Conservation (phyloP, 2,888 invertebrate genomes). For the Nomada fucata region DNA sequence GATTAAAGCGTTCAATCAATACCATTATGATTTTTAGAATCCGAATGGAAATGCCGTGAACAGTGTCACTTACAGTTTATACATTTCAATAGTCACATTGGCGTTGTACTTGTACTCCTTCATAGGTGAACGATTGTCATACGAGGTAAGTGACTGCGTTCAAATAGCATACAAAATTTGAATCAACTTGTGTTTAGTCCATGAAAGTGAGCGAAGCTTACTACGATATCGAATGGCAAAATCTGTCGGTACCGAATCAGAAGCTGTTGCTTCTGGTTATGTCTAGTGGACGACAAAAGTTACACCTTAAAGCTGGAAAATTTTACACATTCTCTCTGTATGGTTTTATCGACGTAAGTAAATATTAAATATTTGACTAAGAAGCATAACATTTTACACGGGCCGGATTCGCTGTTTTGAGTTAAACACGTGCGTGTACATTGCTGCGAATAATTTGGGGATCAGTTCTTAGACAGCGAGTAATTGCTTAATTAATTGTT, state of each 20-base stretch:
- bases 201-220: conserved; percentile 85
- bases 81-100: conserved; percentile 41
- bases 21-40: neutral
- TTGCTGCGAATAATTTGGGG: too few species aligned
- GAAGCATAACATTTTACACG: too few species aligned
- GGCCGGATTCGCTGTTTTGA: too few species aligned
- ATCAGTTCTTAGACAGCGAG: neutral
- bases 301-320: conserved; percentile 86
- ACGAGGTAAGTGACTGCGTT: conserved; percentile 7
- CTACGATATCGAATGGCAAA: conserved; percentile 85
- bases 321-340: conserved; percentile 85
- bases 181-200: conserved; percentile 81
- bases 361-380: neutral
- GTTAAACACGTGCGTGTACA: too few species aligned
- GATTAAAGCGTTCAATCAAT: neutral
- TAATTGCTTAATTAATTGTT: neutral
- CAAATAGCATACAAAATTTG: neutral
- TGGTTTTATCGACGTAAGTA: conserved; percentile 85
- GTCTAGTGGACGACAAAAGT: conserved; percentile 85
- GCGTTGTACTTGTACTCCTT: conserved; percentile 45
- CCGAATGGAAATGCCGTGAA: conserved; percentile 16
- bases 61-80: conserved; percentile 50
- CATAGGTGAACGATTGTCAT: conserved; percentile 38
- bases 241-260: conserved; percentile 81
- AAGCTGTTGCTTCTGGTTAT: conserved; percentile 84